Evolutionary conservation across 2,797 vertebrate species (phyloP).

Genomic region (Muscicapa comitata): DNA sequence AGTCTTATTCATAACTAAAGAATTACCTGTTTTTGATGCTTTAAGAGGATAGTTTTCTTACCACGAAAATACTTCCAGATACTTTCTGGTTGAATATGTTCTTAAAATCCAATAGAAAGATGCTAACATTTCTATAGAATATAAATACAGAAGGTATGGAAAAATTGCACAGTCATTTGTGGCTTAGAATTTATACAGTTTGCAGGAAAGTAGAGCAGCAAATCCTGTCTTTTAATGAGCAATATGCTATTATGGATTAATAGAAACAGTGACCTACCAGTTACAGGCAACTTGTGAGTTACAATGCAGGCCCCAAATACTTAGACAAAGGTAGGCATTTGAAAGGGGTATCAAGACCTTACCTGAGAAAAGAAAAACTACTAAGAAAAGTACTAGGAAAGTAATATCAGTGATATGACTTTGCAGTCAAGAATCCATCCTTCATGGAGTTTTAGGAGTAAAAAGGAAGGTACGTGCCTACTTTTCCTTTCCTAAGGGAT

Average conservation of each 20-base stretch:
- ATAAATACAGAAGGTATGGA: background rate
- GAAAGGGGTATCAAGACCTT: background rate
- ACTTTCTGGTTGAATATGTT: background rate
- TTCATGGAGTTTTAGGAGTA: background rate
- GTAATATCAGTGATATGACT: background rate
- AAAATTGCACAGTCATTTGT: background rate
- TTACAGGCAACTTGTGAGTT: background rate
- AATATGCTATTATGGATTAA: background rate
- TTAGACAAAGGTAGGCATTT: background rate
- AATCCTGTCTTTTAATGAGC: background rate
- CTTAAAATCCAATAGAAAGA: background rate
- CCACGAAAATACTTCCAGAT: background rate
- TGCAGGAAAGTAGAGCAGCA: background rate
- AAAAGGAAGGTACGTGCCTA: background rate
- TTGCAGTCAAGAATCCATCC: background rate
- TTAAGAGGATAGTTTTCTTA: background rate
- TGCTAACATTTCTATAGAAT: background rate
- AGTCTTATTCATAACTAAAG: background rate
- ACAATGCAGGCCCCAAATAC: background rate
- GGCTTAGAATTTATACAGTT: background rate
- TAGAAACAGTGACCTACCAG: background rate
- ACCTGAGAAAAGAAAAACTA: background rate
- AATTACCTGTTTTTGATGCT: background rate
- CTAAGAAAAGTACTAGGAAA: background rate
- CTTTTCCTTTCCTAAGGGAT: background rate